phyloP scores from a whole-genome alignment of 2,888 invertebrate species.

The Drosophila meridiana region DNA sequence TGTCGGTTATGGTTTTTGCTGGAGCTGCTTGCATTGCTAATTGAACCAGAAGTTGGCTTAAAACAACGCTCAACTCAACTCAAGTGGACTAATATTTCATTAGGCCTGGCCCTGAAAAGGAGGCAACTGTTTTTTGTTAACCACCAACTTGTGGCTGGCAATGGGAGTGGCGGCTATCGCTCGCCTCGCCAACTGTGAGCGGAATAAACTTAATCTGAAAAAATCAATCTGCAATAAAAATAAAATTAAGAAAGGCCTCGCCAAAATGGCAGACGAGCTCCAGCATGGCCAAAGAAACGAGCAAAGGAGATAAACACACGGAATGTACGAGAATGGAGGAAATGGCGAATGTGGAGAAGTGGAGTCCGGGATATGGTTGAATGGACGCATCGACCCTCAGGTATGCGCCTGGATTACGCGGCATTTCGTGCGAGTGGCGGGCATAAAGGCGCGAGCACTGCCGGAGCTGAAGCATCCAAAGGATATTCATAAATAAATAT shows the following conservation, averaged over 20 bases:
- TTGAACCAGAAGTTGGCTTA: constrained; percentile 57
- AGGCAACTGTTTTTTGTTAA: constrained; percentile 45
- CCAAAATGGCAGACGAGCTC: constrained; percentile 48
- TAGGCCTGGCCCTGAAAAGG: constrained; percentile 31
- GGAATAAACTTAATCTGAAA: constrained; percentile 68
- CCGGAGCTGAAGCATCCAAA: constrained; percentile 54
- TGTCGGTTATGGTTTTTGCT: constrained; percentile 30
- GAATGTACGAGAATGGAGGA: constrained; percentile 12
- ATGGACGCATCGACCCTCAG: constrained; percentile 51
- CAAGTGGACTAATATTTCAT: constrained; percentile 40
- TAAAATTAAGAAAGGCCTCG: constrained; percentile 70
- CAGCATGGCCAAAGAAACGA: constrained; percentile 13
- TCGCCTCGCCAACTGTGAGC: constrained; percentile 17
- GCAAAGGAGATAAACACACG: background rate
- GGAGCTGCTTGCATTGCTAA: constrained; percentile 51
- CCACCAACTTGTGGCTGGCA: constrained; percentile 12
- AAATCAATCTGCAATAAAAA: constrained; percentile 80
- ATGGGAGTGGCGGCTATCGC: background rate
- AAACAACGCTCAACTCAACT: constrained; percentile 28
- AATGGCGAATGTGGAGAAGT: background rate
- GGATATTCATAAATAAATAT: constrained; percentile 80
- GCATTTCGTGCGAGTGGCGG: constrained; percentile 52
- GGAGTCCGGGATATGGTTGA: constrained; percentile 19
- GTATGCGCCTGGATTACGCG: constrained; percentile 77
- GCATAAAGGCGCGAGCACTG: constrained; percentile 53